These are phyloP conservation scores for Microctonus aethiopoides DNA, from an alignment of 2,888 invertebrate genomes.

Conservation along the genomic window DNA sequence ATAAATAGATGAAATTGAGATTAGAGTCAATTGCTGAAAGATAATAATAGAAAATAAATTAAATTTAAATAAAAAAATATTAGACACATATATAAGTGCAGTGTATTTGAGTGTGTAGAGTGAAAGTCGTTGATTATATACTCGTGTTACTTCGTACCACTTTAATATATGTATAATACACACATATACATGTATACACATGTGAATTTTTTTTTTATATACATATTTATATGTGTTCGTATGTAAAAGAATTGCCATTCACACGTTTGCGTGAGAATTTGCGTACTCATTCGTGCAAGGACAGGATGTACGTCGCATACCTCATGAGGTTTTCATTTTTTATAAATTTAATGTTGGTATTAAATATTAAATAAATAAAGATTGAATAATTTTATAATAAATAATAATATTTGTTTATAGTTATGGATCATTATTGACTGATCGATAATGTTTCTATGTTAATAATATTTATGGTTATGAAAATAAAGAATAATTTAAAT, in stretches of 20 bases:
- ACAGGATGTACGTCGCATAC: slow-evolving; percentile 1
- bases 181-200: background rate
- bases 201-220: background rate
- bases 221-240: background rate
- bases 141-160: background rate
- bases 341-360: no score
- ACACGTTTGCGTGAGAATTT: slow-evolving; percentile 1
- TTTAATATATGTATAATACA: background rate
- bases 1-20: background rate
- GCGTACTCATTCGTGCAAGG: background rate
- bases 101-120: background rate
- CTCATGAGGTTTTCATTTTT: no score
- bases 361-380: no score
- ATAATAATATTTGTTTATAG: no score
- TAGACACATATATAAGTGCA: background rate
- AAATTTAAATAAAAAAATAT: background rate
- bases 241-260: background rate
- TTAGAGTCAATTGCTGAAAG: background rate
- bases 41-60: background rate
- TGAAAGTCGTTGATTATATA: slow-evolving; percentile 2
- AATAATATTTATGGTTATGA: no score
- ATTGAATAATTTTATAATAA: no score
- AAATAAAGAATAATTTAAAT: no score
- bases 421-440: no score
- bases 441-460: no score